Evolutionary conservation across 2,797 vertebrate species (phyloP).

Genomic region (Chloroceryle inda): DNA sequence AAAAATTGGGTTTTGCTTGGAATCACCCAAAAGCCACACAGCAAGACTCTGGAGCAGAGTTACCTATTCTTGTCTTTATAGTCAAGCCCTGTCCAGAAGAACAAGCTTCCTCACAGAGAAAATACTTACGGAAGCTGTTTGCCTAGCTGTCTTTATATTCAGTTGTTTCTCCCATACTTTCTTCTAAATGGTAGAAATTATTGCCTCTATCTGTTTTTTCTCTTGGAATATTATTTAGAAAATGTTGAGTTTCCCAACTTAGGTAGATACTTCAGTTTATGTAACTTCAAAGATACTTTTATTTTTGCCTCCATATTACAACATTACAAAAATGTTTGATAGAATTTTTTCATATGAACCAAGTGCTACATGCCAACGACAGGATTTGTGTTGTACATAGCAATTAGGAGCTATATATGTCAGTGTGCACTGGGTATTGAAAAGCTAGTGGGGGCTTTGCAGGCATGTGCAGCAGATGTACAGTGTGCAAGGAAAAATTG

Average conservation of each 20-base stretch:
- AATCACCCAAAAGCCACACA: background rate
- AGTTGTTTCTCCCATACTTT: background rate
- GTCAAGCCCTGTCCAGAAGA: background rate
- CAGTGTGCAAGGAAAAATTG: background rate
- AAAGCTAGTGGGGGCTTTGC: slow-evolving; percentile 1
- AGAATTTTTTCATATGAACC: background rate
- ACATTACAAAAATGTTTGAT: background rate
- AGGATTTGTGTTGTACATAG: background rate
- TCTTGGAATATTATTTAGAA: background rate
- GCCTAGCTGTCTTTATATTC: background rate
- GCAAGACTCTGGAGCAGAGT: background rate
- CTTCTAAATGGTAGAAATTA: background rate
- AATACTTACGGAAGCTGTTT: background rate
- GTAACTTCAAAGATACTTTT: background rate
- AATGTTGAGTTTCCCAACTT: background rate
- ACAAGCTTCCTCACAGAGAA: background rate
- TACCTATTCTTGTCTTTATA: background rate
- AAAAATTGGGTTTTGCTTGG: background rate
- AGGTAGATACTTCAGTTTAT: background rate
- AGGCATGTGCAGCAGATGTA: slow-evolving; percentile 22
- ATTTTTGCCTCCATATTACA: background rate
- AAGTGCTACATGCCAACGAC: background rate
- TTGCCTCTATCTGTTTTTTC: background rate
- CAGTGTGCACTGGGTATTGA: slow-evolving; percentile 12
- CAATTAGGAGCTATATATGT: background rate